Conservation (phyloP, 2,888 invertebrate genomes). For the Acanthosepion pharaonis region DNA sequence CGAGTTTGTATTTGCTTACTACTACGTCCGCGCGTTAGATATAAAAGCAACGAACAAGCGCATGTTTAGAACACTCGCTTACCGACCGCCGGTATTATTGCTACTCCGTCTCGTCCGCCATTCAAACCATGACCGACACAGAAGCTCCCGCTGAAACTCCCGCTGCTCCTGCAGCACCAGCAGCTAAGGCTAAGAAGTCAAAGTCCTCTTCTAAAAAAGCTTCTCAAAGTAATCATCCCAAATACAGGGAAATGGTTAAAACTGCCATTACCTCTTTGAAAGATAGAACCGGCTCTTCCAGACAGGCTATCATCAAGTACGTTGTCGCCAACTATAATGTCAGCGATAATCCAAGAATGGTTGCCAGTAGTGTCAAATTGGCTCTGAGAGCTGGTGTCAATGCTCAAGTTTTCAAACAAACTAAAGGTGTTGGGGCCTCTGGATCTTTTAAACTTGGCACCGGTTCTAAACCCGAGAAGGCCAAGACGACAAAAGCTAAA, state of each 20-base stretch:
- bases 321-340: neutral
- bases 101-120: neutral
- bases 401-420: neutral
- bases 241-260: neutral
- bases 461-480: neutral
- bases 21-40: conserved; percentile 40
- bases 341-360: neutral
- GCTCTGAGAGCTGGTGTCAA: neutral
- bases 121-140: neutral
- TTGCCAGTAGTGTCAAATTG: neutral
- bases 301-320: neutral
- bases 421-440: neutral
- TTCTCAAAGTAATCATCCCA: neutral
- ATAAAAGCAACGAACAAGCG: neutral
- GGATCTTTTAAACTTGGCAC: neutral
- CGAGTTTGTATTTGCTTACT: neutral
- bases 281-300: neutral
- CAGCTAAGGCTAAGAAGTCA: neutral
- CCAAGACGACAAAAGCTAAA: neutral
- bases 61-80: neutral
- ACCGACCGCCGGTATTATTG: neutral
- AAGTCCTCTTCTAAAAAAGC: neutral
- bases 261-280: neutral
- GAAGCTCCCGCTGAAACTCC: neutral
- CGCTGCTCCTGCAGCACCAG: neutral